Evolutionary conservation across 2,888 invertebrate genomes (phyloP), one percentile per base, ranked within the genome.

Genomic region (Biston stratarius): DNA sequence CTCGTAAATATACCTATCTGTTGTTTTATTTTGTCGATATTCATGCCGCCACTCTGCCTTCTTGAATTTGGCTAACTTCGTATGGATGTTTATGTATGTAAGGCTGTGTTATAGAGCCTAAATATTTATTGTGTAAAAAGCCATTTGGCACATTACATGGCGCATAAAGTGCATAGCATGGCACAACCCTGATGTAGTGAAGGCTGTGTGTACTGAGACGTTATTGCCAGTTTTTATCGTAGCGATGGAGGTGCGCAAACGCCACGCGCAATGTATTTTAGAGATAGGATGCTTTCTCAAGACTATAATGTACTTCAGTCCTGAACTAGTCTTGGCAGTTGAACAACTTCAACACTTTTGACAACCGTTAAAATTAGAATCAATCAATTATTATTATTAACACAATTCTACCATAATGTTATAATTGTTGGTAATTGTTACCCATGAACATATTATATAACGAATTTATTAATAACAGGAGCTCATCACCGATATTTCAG

Each of bases 251-350:
- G 74, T 73, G 70, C 71, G 55, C 74, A 81, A 81, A 76, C 74
- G 78, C 71, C 70, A 76, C 80, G 79, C 77, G 74, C 76, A 69
- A 75, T 75, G 65, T 73, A 64, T 69, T 76, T 73, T 78, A 73
- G 77, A 59, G 73, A 75, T 69, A 78, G 38, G 38, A 38, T 15
- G 33, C 12, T 52, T 14, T 47, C 33, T 12, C 52, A 45, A 53
- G 40, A 58, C 58, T 52, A 38, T 36, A 36, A 36, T 36, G 9
- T 9, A 38, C 24, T 24, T 24, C 24, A 24, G 24, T 24, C 24
- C 3, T 24, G 24, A 24, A 24, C 24, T 24, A 24, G 38, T 38
- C 38, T 8, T 6, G 6, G 38, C 38, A 8, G 5, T 36, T 38
- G 38, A 38, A n/a, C n/a, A 1, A 24, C 3, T 24, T 24, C 24